Evolutionary conservation across 2,888 invertebrate genomes (phyloP), one percentile per base, ranked within the genome.

Genomic region (Pteria penguin): DNA sequence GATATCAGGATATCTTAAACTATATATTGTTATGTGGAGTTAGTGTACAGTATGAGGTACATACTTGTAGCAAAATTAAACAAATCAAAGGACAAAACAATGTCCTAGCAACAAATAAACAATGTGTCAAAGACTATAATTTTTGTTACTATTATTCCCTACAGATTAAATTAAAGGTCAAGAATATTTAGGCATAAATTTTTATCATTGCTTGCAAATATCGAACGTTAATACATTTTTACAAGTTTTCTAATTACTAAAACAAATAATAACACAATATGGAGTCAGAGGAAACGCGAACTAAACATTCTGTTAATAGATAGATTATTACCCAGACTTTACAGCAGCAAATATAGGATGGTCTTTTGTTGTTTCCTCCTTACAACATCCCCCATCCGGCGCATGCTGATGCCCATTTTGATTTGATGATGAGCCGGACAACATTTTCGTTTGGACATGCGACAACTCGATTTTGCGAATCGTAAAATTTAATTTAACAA

Each of bases 291-390:
- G 8, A 45, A 45, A 45, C 45, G 18, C 45, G 45, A 18, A 1
- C 45, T 45, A 45, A 18, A 18, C 45, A 45, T 8, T 8, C 18
- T 45, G 18, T 14, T 14, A 22, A 36, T 27, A 2, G 2, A 31
- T 27, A n/a, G 3, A 32, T 52, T 69, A 86, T 93, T 92, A 96
- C 96, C 97, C 96, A 26, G 96, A 95, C 90, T 97, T 95, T 55
- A 97, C 96, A 36, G 96, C 95, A 91, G 97, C 96, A 89, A 97
- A 97, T 79, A 97, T 92, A 88, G 82, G 85, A 75, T 86, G 86
- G 29, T 78, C 79, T 76, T 83, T 82, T 8, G 63, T 61, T 29
- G 75, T 65, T 55, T 71, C 70, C 4, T 61, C 73, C 8, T 52
- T 57, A 52, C 61, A 65, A 33, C 73, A 68, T 54, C 31, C 54